phyloP scores from a whole-genome alignment of 2,888 invertebrate species.

The Phania funesta region DNA sequence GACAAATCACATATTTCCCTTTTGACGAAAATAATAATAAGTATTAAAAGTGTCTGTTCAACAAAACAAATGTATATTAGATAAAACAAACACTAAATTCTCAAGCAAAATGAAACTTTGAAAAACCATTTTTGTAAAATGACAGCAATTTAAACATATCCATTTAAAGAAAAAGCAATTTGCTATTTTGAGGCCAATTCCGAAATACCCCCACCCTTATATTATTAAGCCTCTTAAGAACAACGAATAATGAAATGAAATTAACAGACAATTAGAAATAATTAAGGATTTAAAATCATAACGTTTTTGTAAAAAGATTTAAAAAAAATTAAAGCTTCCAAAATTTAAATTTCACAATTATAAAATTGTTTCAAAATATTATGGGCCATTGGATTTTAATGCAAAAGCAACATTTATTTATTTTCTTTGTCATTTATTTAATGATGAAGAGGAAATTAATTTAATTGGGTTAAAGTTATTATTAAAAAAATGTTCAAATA shows the following conservation, averaged over 20 bases:
- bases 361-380: too few species aligned
- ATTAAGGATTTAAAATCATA: not conserved
- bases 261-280: not conserved
- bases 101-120: not conserved
- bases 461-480: constrained; percentile 13
- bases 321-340: not conserved
- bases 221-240: not conserved
- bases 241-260: constrained; percentile 31
- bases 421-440: not conserved
- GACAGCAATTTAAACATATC: constrained; percentile 9
- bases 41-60: constrained; percentile 8
- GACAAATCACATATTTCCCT: not conserved
- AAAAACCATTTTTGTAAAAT: not conserved
- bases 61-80: not conserved
- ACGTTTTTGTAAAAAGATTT: not conserved
- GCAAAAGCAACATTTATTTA: not conserved
- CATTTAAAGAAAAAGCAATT: not conserved
- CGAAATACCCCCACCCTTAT: constrained; percentile 8
- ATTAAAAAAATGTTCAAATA: constrained; percentile 60
- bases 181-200: constrained; percentile 30
- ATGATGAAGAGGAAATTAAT: not conserved
- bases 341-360: not conserved
- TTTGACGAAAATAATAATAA: constrained; percentile 14
- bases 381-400: not conserved
- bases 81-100: not conserved